Percentiles rank a stretch among this genome's conserved stretches.
Evolutionary conservation across 2,888 invertebrate genomes (phyloP).

Genomic region (Zele albiditarsus): DNA sequence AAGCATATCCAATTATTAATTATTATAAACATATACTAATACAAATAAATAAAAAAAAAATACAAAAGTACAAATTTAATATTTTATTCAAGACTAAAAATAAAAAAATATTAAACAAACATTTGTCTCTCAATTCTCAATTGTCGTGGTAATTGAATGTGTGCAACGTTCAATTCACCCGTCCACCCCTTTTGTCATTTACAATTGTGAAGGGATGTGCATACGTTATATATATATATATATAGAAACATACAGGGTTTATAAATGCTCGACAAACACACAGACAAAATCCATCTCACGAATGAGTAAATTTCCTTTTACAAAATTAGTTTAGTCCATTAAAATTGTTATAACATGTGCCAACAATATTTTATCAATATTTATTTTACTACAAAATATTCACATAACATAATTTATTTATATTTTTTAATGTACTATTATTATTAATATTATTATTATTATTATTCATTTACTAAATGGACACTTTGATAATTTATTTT

Average conservation of each 20-base stretch:
- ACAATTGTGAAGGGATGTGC: not conserved
- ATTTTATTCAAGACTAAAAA: not conserved
- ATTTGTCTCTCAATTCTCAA: not conserved
- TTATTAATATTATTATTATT: not conserved
- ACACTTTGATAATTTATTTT: not conserved
- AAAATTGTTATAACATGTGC: not conserved
- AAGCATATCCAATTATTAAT: no score
- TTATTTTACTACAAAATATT: no score
- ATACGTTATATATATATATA: not conserved
- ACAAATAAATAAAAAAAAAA: no score
- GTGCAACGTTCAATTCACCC: not conserved
- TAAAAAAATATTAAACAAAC: not conserved
- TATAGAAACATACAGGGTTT: not conserved
- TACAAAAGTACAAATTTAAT: no score
- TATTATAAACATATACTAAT: no score
- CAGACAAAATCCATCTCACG: not conserved
- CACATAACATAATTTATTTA: not conserved
- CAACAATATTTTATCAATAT: not conserved
- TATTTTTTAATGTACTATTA: not conserved
- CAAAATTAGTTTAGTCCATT: conserved; percentile 18
- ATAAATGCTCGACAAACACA: not conserved
- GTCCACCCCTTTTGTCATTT: not conserved
- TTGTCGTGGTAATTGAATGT: not conserved
- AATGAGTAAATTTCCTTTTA: not conserved
- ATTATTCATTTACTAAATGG: not conserved